Conservation (phyloP, 2,113 vertebrate genomes). For the Pollimyrus isidori region DNA sequence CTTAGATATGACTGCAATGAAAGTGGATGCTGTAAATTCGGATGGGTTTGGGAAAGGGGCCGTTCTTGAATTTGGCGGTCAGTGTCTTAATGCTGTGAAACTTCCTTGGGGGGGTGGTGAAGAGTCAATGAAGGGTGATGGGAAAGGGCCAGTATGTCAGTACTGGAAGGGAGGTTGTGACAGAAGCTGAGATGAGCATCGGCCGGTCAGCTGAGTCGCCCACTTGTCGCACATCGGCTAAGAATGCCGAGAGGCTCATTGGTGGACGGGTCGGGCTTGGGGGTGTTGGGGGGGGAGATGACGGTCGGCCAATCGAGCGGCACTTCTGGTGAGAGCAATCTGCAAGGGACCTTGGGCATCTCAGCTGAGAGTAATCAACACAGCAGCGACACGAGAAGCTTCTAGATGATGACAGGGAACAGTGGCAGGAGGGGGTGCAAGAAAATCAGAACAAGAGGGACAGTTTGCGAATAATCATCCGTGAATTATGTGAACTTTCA, state of each 20-base stretch:
- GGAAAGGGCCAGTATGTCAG: not conserved
- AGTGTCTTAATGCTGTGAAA: not conserved
- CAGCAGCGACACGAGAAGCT: not conserved
- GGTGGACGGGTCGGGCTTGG: not conserved
- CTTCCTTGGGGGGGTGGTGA: not conserved
- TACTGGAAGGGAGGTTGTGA: not conserved
- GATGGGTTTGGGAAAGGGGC: not conserved
- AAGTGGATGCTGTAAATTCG: not conserved
- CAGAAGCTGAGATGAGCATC: not conserved
- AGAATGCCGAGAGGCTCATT: not conserved
- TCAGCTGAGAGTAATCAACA: not conserved
- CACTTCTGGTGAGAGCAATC: not conserved
- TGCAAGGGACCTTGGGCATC: not conserved
- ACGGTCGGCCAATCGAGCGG: not conserved
- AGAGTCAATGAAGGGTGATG: not conserved
- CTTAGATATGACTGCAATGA: not conserved
- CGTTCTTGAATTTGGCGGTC: not conserved
- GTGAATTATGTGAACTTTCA: not conserved
- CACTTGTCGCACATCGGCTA: not conserved
- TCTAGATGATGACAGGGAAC: not conserved
- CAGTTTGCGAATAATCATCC: not conserved
- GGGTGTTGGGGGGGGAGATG: not conserved
- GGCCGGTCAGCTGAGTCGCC: not conserved
- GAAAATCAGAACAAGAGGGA: not conserved
- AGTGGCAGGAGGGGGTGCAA: not conserved